Conservation (phyloP, 2,113 vertebrate genomes). For the Parotia lawesii region DNA sequence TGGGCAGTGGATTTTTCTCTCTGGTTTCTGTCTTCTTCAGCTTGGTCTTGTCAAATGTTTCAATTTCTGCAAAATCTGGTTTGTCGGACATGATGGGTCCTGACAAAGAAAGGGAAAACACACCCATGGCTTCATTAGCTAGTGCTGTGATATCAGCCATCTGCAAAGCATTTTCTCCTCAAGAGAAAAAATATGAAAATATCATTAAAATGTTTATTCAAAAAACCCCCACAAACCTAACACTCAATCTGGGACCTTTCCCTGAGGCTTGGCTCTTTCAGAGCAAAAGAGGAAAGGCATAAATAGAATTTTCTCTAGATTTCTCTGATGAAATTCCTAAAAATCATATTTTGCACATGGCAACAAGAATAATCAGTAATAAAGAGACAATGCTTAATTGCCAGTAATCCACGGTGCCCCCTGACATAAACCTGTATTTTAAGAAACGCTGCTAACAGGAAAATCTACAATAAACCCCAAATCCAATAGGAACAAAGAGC, state of each 20-base stretch:
- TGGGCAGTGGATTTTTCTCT: constrained; percentile 87
- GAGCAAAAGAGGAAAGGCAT: background rate
- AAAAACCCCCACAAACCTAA: background rate
- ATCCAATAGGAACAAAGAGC: background rate
- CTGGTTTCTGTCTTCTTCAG: constrained; percentile 90
- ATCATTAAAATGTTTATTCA: background rate
- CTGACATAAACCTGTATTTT: background rate
- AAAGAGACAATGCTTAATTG: background rate
- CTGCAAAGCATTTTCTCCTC: constrained; percentile 21
- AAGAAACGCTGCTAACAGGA: background rate
- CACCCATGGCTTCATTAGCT: constrained; percentile 32
- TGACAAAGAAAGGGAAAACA: constrained; percentile 63
- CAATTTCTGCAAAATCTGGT: constrained; percentile 86
- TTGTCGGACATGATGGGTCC: constrained; percentile 85
- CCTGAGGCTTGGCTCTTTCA: background rate
- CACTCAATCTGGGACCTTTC: background rate
- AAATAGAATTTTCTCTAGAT: background rate
- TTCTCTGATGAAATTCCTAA: background rate
- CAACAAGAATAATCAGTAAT: background rate
- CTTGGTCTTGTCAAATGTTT: constrained; percentile 87
- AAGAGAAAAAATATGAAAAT: background rate
- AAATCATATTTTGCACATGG: background rate
- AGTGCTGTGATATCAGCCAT: constrained; percentile 12
- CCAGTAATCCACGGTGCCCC: background rate
- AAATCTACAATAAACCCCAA: background rate